Percentiles rank a stretch among this genome's conserved stretches.
phyloP scores from a whole-genome alignment of 2,113 vertebrate genomes.

The Platichthys flesus region DNA sequence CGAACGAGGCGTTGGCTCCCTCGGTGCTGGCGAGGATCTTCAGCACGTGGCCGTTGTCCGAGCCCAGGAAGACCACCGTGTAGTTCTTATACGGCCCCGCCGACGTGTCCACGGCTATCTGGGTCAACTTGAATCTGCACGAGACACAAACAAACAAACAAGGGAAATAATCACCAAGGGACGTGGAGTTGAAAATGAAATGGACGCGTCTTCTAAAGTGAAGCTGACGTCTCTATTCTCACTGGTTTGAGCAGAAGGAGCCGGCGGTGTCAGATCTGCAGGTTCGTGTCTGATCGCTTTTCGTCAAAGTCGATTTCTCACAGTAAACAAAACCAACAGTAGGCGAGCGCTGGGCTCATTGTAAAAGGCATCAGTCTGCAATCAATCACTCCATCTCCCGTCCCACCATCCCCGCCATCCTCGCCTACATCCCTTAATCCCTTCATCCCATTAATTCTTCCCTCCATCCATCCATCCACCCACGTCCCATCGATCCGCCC shows the following conservation, averaged over 20 bases:
- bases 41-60: constrained; percentile 88
- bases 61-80: constrained; percentile 91
- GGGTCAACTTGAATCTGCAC: constrained; percentile 88
- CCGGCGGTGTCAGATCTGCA: not conserved
- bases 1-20: constrained; percentile 70
- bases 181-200: too few relatives aligned
- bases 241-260: not conserved
- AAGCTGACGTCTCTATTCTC: constrained; percentile 6
- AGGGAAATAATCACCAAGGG: too few relatives aligned
- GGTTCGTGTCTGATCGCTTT: constrained; percentile 15
- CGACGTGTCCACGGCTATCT: constrained; percentile 87
- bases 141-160: not conserved
- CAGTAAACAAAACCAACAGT: constrained; percentile 44
- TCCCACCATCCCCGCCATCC: constrained; percentile 18
- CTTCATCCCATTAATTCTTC: constrained; percentile 48
- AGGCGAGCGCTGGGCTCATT: constrained; percentile 53
- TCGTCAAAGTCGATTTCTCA: constrained; percentile 35
- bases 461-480: constrained; percentile 5
- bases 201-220: not conserved
- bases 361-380: constrained; percentile 42
- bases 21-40: constrained; percentile 87
- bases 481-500: constrained; percentile 30
- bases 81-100: constrained; percentile 86
- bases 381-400: constrained; percentile 56
- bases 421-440: constrained; percentile 56